A percentile compares a stretch with the other conserved stretches of the same genome.
Evolutionary conservation across 1,140 invertebrate species (phyloP).

Genomic region (Rhopalosiphum maidis): DNA sequence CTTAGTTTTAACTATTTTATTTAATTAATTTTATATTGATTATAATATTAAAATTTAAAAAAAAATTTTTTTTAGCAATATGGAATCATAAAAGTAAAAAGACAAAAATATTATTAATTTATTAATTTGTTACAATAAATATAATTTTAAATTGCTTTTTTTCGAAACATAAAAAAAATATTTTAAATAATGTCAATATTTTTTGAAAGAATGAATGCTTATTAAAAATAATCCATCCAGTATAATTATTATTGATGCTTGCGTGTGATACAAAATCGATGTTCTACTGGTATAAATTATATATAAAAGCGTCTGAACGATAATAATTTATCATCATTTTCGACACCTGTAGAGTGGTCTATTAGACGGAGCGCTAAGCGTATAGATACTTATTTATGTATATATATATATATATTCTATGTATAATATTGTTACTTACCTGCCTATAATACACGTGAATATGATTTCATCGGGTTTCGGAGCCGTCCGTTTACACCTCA

Average conservation of each 20-base stretch:
- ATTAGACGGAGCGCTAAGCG: not conserved
- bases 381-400: not conserved
- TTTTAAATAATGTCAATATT: not conserved
- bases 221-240: not conserved
- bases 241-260: not conserved
- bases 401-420: not conserved
- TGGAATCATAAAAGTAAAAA: not conserved
- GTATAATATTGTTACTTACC: not conserved
- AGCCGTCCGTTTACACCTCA: not conserved
- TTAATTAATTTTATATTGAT: no score
- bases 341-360: conserved; percentile 3
- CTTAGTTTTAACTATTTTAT: no score
- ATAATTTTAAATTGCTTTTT: no score
- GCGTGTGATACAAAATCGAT: not conserved
- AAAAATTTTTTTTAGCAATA: not conserved
- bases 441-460: not conserved
- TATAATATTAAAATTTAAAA: no score
- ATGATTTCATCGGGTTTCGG: not conserved
- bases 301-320: not conserved
- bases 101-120: not conserved
- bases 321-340: conserved; percentile 5
- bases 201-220: not conserved
- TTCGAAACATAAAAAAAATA: not conserved
- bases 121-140: no score
- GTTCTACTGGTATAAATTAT: not conserved